Conservation (phyloP, 23 tunicate species). For the Ascidia mentula region DNA sequence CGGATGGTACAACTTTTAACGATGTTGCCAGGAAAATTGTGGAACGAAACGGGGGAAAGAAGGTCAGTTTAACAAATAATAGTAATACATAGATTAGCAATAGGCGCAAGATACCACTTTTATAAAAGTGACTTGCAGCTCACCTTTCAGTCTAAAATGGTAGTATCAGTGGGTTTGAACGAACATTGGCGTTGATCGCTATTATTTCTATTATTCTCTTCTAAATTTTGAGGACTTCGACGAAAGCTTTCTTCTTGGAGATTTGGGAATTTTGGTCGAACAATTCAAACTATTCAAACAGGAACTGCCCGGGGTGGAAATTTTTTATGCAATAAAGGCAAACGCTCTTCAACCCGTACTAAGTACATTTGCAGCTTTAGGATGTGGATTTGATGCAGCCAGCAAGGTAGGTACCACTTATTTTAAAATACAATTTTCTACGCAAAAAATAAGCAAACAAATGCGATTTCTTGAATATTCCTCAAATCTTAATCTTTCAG, state of each 20-base stretch:
- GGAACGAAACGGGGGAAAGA: not conserved
- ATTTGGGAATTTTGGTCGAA: slow-evolving; percentile 2
- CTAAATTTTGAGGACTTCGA: slow-evolving; percentile 15
- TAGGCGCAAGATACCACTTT: too few species aligned
- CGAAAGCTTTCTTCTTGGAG: slow-evolving; percentile 3
- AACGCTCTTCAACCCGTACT: not conserved
- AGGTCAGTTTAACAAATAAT: not conserved
- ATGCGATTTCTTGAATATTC: too few species aligned
- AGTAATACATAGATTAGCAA: too few species aligned
- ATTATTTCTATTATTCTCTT: too few species aligned
- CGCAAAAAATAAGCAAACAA: too few species aligned
- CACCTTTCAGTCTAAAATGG: too few species aligned
- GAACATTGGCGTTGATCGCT: too few species aligned
- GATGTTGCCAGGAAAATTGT: not conserved
- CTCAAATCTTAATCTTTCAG: too few species aligned
- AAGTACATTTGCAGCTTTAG: slow-evolving; percentile 1
- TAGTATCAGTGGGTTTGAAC: too few species aligned
- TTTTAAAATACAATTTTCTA: too few species aligned
- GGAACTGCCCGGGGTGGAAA: not conserved
- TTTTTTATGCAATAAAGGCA: not conserved
- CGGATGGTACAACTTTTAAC: not conserved
- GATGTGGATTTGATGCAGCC: not conserved
- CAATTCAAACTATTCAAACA: not conserved
- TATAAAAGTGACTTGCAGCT: too few species aligned
- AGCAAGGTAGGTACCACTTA: too few species aligned